Evolutionary conservation across 1,140 invertebrate species (phyloP), one percentile per base, ranked within the genome.

Genomic region (Physella acuta): DNA sequence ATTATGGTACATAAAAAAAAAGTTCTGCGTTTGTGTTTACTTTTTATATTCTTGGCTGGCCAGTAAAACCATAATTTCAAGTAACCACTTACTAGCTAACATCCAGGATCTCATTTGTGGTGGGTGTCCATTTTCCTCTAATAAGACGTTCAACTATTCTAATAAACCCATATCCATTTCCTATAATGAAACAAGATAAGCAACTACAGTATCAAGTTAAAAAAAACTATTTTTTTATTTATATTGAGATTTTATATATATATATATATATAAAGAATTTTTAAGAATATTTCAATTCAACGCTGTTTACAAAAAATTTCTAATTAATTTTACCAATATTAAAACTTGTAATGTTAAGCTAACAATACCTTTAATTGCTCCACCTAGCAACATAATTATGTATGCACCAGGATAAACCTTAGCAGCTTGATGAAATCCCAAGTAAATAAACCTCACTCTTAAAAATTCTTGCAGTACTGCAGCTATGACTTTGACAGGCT

Each of bases 31-130:
- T n/a, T n/a, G n/a, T n/a, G n/a, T n/a, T n/a, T n/a, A n/a, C n/a
- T n/a, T n/a, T n/a, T n/a, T n/a, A n/a, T n/a, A n/a, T n/a, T n/a
- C n/a, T n/a, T n/a, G n/a, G n/a, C n/a, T n/a, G n/a, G n/a, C n/a
- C n/a, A n/a, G n/a, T n/a, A n/a, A n/a, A n/a, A n/a, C n/a, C n/a
- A n/a, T n/a, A n/a, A n/a, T n/a, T n/a, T n/a, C n/a, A n/a, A n/a
- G n/a, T n/a, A n/a, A n/a, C n/a, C n/a, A n/a, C 60, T 62, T 44
- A 65, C 63, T 65, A 65, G 20, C 49, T 65, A 8, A 65, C 51
- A 28, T 65, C 30, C 0, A 53, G 51, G 2, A 65, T 33, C 4
- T 62, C 63, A 65, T 65, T 65, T 14, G 44, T 33, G 1, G 20
- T 30, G 30, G 63, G 63, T 24, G 20, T 53, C 63, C 63, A 65